Evolutionary conservation across 2,888 invertebrate genomes (phyloP), one percentile per base, ranked within the genome.

Genomic region (Plagodis dolabraria): DNA sequence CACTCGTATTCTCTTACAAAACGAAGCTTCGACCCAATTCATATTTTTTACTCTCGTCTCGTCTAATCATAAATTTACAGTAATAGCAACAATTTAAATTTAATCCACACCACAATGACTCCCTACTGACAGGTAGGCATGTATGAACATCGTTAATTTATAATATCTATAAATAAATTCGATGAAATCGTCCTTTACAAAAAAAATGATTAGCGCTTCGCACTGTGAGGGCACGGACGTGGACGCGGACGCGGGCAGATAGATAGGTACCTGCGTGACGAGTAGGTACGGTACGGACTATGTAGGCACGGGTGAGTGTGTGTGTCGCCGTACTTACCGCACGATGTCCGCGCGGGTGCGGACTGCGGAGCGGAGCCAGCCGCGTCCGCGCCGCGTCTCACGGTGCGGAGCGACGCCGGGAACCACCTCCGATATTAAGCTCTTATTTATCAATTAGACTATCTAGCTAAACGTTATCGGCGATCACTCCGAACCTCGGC

Each of bases 81-180:
- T 88, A 87, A 82, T 87, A 89, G 89, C 90, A 88, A 89, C 89
- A 89, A 87, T 86, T 87, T 84, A 87, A 85, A 88, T 85, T 72
- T 86, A 87, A 82, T 88, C 87, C 89, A 89, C 90, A 88, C 89
- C 89, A 84, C 85, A 82, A 83, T 84, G 86, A 81, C 83, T 82
- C 77, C 86, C 89, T 80, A 83, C 85, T 79, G 82, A 77, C 81
- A 75, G 86, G 87, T 77, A 80, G 89, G 86, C 85, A 80, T 80
- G 79, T 79, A 83, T 82, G 86, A 83, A 85, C 87, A 83, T 87
- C 84, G 82, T 89, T 85, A 85, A 83, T 90, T 89, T 85, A 89
- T 84, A 88, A 89, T 88, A 86, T 89, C 89, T 92, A 92, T 88
- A 91, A 91, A 91, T 92, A 92, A 92, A 92, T 92, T 92, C 92